Evolutionary conservation across 2,113 vertebrate species (phyloP).

Genomic region (Ciconia stormi): DNA sequence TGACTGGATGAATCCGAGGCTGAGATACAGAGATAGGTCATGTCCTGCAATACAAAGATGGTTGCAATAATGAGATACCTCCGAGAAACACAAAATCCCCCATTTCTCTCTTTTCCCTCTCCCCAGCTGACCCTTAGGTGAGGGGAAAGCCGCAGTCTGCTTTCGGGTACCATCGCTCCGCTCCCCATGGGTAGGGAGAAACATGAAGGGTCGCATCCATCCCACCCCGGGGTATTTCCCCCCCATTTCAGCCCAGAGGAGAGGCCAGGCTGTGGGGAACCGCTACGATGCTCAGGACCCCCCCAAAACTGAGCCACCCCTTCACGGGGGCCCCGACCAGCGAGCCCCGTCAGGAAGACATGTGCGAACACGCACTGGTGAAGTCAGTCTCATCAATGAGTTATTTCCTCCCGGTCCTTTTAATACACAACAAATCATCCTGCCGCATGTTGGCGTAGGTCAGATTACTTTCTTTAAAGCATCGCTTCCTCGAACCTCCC

Average conservation of each 20-base stretch:
- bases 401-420: not conserved
- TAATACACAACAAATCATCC: conserved; percentile 23
- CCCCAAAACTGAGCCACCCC: not conserved
- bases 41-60: conserved; percentile 73
- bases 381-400: not conserved
- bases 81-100: not conserved
- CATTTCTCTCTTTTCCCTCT: not conserved
- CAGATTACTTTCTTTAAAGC: not conserved
- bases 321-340: not conserved
- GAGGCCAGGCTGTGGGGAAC: too few relatives aligned
- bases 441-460: not conserved
- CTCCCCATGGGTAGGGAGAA: fast-evolving
- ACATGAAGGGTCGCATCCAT: not conserved
- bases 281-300: fast-evolving
- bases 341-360: not conserved
- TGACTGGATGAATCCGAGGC: conserved; percentile 85
- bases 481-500: not conserved
- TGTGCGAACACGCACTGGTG: not conserved
- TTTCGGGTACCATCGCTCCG: not conserved
- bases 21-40: conserved; percentile 86
- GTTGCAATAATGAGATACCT: not conserved
- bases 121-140: not conserved
- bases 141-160: not conserved
- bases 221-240: not conserved
- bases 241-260: not conserved